A percentile compares a stretch with the other conserved stretches of the same genome.
Evolutionary conservation across 1,140 invertebrate species (phyloP).

Genomic region (Helicoverpa zea): DNA sequence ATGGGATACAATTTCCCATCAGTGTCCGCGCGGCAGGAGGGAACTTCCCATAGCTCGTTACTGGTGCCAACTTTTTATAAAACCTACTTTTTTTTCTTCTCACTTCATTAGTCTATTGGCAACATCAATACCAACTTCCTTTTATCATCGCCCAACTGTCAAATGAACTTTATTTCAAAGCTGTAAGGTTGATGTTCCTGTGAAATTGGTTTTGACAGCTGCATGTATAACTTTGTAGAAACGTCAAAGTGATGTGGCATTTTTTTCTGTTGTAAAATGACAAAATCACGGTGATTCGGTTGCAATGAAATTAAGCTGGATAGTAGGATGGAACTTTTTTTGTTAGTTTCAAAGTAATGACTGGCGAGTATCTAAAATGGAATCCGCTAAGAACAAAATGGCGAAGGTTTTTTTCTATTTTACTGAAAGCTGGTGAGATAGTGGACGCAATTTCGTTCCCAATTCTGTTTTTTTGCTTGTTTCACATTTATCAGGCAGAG

Average conservation of each 20-base stretch:
- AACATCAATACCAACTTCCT: conserved; percentile 1
- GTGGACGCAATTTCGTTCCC: conserved; percentile 27
- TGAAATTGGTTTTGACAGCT: neutral
- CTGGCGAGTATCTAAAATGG: conserved; percentile 29
- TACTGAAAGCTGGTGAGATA: conserved; percentile 8
- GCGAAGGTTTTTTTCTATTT: conserved; percentile 15
- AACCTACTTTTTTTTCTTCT: conserved; percentile 20
- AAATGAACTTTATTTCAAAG: neutral
- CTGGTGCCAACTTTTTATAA: conserved; percentile 15
- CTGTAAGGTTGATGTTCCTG: neutral
- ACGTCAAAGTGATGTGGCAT: conserved; percentile 9
- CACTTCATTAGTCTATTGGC: conserved; percentile 43
- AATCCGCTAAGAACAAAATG: conserved; percentile 39
- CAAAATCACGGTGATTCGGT: conserved; percentile 37
- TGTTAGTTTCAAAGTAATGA: conserved; percentile 30
- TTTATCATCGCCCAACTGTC: neutral
- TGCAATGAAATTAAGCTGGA: conserved; percentile 40
- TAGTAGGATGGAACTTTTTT: conserved; percentile 1
- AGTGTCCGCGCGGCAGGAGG: conserved; percentile 1
- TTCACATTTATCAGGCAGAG: neutral
- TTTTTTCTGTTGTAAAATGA: conserved; percentile 34
- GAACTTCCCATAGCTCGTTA: conserved; percentile 29
- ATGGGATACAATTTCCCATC: conserved; percentile 4
- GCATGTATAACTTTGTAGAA: neutral
- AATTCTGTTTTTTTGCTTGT: conserved; percentile 15